Conservation (phyloP, 2,888 invertebrate species). For the Ganaspis brasiliensis region DNA sequence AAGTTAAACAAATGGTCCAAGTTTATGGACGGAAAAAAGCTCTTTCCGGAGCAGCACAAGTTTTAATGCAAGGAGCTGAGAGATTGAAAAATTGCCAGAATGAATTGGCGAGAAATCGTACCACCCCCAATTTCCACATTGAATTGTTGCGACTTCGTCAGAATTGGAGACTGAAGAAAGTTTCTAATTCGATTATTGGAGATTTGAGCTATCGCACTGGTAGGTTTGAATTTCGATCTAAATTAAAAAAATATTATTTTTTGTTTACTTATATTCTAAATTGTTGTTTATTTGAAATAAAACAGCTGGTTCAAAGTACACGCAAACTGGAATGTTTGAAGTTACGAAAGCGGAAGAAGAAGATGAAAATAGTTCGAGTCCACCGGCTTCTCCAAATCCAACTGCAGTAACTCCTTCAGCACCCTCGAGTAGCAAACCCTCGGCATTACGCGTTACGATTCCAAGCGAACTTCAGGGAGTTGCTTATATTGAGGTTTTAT, state of each 20-base stretch:
- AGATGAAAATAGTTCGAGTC: slow-evolving; percentile 81
- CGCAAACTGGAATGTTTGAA: slow-evolving; percentile 97
- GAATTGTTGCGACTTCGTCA: slow-evolving; percentile 93
- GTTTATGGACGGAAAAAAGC: slow-evolving; percentile 97
- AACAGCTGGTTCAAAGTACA: slow-evolving; percentile 94
- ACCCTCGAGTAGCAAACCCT: slow-evolving; percentile 83
- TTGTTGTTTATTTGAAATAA: slow-evolving; percentile 14
- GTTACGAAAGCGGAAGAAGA: slow-evolving; percentile 96
- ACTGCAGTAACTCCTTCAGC: slow-evolving; percentile 80
- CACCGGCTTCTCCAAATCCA: slow-evolving; percentile 82
- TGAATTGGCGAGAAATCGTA: slow-evolving; percentile 89
- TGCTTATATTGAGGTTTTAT: slow-evolving; percentile 97
- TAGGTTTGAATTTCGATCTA: no score
- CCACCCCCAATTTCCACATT: slow-evolving; percentile 95
- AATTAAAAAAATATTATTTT: no score
- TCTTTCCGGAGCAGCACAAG: slow-evolving; percentile 91
- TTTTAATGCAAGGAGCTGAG: slow-evolving; percentile 93
- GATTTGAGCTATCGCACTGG: slow-evolving; percentile 96
- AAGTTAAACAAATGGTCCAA: slow-evolving; percentile 93
- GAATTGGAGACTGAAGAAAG: slow-evolving; percentile 98
- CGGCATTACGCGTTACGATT: slow-evolving; percentile 94
- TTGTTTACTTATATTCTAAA: no score
- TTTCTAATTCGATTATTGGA: slow-evolving; percentile 96
- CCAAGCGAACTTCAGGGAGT: slow-evolving; percentile 97
- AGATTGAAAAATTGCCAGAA: slow-evolving; percentile 90